Conservation (phyloP, 2,797 vertebrate genomes). For the Phrynocephalus vlangalii region DNA sequence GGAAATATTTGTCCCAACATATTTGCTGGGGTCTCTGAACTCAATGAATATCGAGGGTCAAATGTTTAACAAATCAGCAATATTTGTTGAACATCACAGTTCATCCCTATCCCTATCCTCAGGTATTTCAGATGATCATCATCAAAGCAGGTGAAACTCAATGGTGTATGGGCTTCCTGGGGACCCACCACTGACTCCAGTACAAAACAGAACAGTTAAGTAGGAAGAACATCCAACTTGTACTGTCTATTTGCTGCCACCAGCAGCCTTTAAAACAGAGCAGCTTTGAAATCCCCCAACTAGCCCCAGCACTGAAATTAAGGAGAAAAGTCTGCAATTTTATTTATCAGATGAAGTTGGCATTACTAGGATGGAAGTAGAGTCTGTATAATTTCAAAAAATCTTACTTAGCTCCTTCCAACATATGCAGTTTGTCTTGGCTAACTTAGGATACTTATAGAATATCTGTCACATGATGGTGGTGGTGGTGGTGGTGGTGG, state of each 20-base stretch:
- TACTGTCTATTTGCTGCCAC: background rate
- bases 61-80: no score
- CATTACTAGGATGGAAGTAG: background rate
- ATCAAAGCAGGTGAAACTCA: background rate
- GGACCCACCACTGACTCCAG: background rate
- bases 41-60: no score
- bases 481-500: no score
- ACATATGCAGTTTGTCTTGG: background rate
- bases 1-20: no score
- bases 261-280: background rate
- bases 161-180: no score
- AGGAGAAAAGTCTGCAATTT: background rate
- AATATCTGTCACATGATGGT: background rate
- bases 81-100: no score
- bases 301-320: background rate
- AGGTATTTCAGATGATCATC: background rate
- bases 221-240: background rate
- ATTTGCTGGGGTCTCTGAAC: no score
- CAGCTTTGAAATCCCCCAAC: no score
- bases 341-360: background rate
- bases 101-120: background rate
- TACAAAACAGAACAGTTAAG: background rate
- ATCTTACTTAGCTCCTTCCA: background rate
- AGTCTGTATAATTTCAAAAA: background rate
- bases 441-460: background rate